Percentiles rank a stretch among this genome's conserved stretches.
phyloP scores from a whole-genome alignment of 2,113 vertebrate species.

The Labeo catla region DNA sequence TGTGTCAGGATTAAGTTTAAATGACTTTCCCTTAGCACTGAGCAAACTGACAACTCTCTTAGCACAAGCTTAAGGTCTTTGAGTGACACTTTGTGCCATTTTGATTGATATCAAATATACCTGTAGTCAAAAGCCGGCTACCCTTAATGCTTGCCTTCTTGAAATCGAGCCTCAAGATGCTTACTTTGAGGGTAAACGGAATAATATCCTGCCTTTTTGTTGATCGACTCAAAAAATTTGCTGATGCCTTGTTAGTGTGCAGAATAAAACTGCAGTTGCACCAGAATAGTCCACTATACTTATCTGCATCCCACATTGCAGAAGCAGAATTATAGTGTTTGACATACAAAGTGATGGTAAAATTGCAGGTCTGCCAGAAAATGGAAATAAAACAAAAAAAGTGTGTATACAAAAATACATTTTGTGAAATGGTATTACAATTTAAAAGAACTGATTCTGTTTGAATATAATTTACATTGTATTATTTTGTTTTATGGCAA shows the following conservation, averaged over 20 bases:
- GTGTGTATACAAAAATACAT: no score
- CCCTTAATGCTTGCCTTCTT: not conserved
- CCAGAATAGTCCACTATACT: not conserved
- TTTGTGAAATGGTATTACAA: no score
- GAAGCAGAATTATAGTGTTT: not conserved
- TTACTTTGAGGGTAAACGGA: not conserved
- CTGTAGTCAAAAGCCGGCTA: not conserved
- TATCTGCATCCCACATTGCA: not conserved
- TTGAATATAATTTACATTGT: no score
- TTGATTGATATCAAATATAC: not conserved
- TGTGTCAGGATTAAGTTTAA: not conserved
- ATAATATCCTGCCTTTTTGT: not conserved
- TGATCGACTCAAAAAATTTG: not conserved
- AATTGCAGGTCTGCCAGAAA: not conserved
- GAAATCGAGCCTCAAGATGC: not conserved
- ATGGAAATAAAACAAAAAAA: not conserved
- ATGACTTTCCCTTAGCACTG: not conserved
- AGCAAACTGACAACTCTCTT: not conserved
- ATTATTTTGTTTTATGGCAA: no score
- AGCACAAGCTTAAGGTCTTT: not conserved
- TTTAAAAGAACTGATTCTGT: no score
- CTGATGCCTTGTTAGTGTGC: not conserved
- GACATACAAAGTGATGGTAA: not conserved
- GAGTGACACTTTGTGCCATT: not conserved
- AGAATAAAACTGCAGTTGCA: not conserved